phyloP scores from a whole-genome alignment of 2,888 invertebrate genomes.

The Crocallis elinguaria region DNA sequence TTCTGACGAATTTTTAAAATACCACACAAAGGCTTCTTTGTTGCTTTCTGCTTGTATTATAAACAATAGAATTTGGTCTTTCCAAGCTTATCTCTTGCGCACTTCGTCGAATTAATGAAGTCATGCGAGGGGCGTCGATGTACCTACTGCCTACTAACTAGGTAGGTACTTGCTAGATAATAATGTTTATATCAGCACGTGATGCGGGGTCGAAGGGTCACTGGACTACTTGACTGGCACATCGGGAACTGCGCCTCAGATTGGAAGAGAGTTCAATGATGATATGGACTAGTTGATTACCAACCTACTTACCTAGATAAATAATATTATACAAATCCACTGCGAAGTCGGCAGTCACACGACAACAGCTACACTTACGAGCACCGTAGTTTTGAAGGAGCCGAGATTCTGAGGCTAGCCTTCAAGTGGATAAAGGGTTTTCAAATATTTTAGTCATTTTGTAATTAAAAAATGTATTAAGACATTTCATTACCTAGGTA shows the following conservation, averaged over 20 bases:
- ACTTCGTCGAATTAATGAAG: background rate
- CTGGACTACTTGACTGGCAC: constrained; percentile 4
- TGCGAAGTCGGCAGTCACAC: too few species aligned
- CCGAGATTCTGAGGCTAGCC: too few species aligned
- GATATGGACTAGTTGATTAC: background rate
- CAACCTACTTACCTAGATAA: too few species aligned
- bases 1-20: too few species aligned
- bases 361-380: too few species aligned
- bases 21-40: background rate
- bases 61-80: background rate
- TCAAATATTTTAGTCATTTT: too few species aligned
- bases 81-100: background rate
- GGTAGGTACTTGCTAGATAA: background rate
- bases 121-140: constrained; percentile 4
- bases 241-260: constrained; percentile 1
- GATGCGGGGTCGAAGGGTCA: constrained; percentile 26
- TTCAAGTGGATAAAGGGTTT: too few species aligned
- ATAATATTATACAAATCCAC: too few species aligned
- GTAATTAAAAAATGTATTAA: too few species aligned
- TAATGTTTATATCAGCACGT: constrained; percentile 15
- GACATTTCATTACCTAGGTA: too few species aligned
- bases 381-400: too few species aligned
- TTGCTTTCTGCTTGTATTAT: too few species aligned
- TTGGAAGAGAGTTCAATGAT: background rate
- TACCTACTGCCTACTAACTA: background rate